Evolutionary conservation across 2,113 vertebrate genomes (phyloP).

Genomic region (Diphyllodes magnificus): DNA sequence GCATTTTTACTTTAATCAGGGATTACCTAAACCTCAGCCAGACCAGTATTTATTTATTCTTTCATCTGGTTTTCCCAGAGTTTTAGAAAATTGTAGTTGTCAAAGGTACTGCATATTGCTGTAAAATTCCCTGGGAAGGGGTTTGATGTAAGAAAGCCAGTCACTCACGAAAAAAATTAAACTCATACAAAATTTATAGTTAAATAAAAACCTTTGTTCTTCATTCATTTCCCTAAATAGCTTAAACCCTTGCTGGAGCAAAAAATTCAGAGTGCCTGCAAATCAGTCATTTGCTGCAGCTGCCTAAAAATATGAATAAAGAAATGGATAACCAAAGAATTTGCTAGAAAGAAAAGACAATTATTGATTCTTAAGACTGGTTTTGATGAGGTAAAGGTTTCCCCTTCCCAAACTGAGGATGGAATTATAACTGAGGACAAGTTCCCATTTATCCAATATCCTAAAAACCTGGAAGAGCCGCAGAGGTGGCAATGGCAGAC

Average conservation of each 20-base stretch:
- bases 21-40: neutral
- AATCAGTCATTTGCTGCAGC: neutral
- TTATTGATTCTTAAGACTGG: neutral
- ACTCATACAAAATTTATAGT: neutral
- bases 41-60: neutral
- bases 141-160: neutral
- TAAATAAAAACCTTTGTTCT: conserved; percentile 3
- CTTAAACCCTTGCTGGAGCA: neutral
- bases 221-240: conserved; percentile 3
- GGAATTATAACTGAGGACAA: neutral
- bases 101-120: neutral
- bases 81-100: neutral
- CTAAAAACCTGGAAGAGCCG: neutral
- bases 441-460: neutral
- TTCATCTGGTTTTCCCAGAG: neutral
- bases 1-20: neutral
- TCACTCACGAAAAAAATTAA: neutral
- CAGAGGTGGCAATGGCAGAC: neutral
- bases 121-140: neutral
- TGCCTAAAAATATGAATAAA: neutral
- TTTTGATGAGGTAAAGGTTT: neutral
- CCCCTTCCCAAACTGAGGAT: neutral
- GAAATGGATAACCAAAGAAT: neutral
- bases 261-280: neutral
- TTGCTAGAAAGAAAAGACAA: neutral